Conservation (phyloP, 2,888 invertebrate species). For the Drosophila helvetica region DNA sequence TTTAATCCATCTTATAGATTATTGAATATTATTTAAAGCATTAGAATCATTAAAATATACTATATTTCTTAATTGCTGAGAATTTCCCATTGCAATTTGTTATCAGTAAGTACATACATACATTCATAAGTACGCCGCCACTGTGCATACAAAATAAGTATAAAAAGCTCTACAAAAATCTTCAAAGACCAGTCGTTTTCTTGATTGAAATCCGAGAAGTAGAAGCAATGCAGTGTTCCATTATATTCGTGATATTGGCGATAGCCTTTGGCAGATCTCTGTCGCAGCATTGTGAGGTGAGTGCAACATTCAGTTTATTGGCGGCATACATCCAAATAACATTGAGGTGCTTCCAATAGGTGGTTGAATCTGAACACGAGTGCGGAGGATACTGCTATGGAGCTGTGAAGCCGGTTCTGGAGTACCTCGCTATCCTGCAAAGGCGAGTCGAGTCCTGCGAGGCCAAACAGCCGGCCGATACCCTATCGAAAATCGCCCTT, state of each 20-base stretch:
- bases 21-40: no score
- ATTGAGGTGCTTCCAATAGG: background rate
- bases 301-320: background rate
- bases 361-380: no score
- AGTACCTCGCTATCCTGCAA: background rate
- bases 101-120: background rate
- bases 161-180: background rate
- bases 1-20: no score
- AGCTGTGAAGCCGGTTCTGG: background rate
- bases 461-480: background rate
- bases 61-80: background rate
- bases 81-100: background rate
- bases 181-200: background rate
- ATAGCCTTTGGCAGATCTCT: background rate
- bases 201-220: background rate
- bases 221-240: background rate
- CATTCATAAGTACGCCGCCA: no score
- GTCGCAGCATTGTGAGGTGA: background rate
- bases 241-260: background rate
- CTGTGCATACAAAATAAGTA: background rate
- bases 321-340: background rate
- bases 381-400: background rate
- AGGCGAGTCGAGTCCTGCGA: background rate
- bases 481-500: background rate
- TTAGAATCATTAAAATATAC: no score